These are phyloP conservation scores for Orthosia gothica DNA, from an alignment of 2,888 invertebrate species.

Conservation along the genomic window DNA sequence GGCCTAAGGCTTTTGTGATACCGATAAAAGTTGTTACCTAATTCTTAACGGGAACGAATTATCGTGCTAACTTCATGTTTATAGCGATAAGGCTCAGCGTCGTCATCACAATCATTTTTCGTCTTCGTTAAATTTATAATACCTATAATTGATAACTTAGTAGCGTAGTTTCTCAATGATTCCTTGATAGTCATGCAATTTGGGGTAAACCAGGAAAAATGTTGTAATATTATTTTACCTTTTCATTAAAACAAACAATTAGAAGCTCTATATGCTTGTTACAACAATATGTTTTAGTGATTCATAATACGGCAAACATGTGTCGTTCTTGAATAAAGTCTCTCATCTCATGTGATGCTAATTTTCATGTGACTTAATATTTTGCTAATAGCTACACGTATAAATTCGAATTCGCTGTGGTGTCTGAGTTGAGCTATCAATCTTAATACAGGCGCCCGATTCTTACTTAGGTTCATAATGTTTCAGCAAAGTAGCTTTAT, in stretches of 20 bases:
- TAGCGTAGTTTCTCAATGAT: slow-evolving; percentile 1
- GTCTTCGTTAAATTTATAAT: neutral
- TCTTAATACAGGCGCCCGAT: neutral
- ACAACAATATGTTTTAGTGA: slow-evolving; percentile 2
- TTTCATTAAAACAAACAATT: slow-evolving; percentile 2
- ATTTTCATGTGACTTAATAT: slow-evolving; percentile 14
- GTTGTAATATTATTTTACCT: neutral
- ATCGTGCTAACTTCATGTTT: slow-evolving; percentile 11
- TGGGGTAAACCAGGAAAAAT: neutral
- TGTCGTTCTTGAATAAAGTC: slow-evolving; percentile 1
- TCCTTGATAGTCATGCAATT: neutral
- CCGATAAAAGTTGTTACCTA: neutral
- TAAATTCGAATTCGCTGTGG: neutral
- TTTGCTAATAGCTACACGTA: slow-evolving; percentile 19
- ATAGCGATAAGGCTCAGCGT: neutral
- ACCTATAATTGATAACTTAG: neutral
- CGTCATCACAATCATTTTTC: neutral
- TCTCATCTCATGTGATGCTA: slow-evolving; percentile 19
- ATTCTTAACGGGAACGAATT: slow-evolving; percentile 9
- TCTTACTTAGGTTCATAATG: too few species aligned
- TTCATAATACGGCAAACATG: slow-evolving; percentile 14
- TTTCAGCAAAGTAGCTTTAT: neutral
- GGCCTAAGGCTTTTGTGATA: neutral
- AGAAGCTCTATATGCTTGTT: neutral
- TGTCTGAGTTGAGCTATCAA: neutral